Evolutionary conservation across 2,888 invertebrate genomes (phyloP).

Genomic region (Sturmia bella): DNA sequence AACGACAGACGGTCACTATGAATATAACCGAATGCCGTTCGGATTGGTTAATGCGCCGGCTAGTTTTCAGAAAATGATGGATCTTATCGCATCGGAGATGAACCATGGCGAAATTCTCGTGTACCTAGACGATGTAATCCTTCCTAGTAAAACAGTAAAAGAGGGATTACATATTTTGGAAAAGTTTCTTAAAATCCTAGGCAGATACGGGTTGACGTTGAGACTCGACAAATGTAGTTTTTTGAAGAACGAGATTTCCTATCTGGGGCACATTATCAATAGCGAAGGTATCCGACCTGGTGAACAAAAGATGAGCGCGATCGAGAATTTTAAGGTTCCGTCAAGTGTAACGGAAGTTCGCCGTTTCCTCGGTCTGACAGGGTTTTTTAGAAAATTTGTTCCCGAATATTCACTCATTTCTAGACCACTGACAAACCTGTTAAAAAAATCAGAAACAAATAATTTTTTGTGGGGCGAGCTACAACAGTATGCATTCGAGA

Average conservation of each 20-base stretch:
- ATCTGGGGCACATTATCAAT: conserved; percentile 3
- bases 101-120: conserved; percentile 22
- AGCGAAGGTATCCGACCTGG: background rate
- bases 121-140: conserved; percentile 23
- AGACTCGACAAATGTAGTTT: conserved; percentile 17
- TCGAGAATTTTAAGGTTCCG: no score
- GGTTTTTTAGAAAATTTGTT: conserved; percentile 3
- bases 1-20: conserved; percentile 56
- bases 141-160: conserved; percentile 8
- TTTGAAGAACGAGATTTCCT: conserved; percentile 3
- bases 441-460: no score
- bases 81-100: conserved; percentile 20
- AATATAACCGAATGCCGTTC: conserved; percentile 65
- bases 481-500: background rate
- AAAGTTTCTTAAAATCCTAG: background rate
- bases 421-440: no score
- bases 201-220: background rate
- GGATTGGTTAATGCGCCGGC: conserved; percentile 66
- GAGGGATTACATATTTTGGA: background rate
- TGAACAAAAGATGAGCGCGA: background rate
- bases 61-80: conserved; percentile 61
- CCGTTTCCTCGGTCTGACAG: background rate
- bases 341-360: background rate
- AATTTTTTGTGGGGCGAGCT: no score
- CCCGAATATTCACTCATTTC: background rate